Evolutionary conservation across 2,888 invertebrate species (phyloP), one percentile per base, ranked within the genome.

Genomic region (Harpagoxenus sublaevis): DNA sequence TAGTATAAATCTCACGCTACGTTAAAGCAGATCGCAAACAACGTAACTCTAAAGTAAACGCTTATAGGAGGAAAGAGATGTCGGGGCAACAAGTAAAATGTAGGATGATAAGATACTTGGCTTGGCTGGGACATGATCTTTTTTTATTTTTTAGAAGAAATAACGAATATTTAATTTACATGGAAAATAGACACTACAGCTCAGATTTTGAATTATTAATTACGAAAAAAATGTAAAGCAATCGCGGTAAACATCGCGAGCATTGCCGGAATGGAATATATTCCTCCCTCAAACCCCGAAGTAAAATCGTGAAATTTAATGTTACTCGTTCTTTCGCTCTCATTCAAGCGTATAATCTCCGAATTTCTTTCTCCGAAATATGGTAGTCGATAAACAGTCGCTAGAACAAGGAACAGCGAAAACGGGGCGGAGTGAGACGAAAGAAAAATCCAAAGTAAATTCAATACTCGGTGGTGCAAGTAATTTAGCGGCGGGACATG

Each of bases 401-500:
- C 28, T 28, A 15, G 63, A 62, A 66, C 62, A 10, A 53, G 35
- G 5, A 15, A 48, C 39, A 9, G 39, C 53, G 10, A 28, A 55
- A 42, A 62, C 9, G 39, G n/a, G 39, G 5, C 8, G 35, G 31
- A 35, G 23, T 42, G 15, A 2, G 2, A 31, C 23, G 5, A n/a
- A 45, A 55, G 31, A 39, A 35, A 31, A 42, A 39, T 68, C 45
- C 18, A 45, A 42, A 65, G 73, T 65, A 84, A 83, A 79, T 74
- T 86, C 66, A 83, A 83, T 83, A 83, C 73, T n/a, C 53, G 15
- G n/a, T 39, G 66, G 65, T 78, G 71, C 68, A 73, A 79, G 89
- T 84, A 87, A 89, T 87, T 88, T 85, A 83, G 35, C 63, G 83
- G 6, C 83, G 77, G 78, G 39, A 84, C 79, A 48, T 48, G 79